phyloP scores from a whole-genome alignment of 2,113 vertebrate genomes.

The Tragelaphus scriptus region DNA sequence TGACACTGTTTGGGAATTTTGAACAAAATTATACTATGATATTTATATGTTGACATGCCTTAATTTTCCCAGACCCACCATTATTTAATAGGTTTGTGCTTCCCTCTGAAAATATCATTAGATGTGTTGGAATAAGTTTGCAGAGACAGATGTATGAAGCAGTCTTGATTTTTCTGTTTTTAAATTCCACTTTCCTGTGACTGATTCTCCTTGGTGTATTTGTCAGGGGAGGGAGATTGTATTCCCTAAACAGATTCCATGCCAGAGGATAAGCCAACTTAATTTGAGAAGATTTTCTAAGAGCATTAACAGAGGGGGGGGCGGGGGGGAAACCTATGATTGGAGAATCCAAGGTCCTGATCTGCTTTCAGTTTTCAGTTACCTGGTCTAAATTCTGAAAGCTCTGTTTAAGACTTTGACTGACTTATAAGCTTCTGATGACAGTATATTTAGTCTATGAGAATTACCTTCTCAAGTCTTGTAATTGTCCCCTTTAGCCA shows the following conservation, averaged over 20 bases:
- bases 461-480: conserved; percentile 34
- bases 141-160: neutral
- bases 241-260: neutral
- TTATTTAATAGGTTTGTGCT: neutral
- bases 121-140: neutral
- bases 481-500: neutral
- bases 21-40: neutral
- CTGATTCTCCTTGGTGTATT: conserved; percentile 26
- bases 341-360: neutral
- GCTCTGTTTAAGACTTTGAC: neutral
- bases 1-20: neutral
- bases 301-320: neutral
- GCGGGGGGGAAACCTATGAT: neutral
- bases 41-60: neutral
- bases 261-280: conserved; percentile 1
- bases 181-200: neutral
- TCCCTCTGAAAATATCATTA: neutral
- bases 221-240: neutral
- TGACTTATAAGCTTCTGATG: neutral
- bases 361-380: conserved; percentile 9
- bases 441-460: neutral
- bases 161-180: conserved; percentile 24
- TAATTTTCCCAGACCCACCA: neutral
- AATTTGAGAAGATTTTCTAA: conserved; percentile 43
- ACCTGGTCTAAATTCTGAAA: neutral